Conservation (phyloP, 1,140 invertebrate genomes). For the Saccostrea cuccullata region DNA sequence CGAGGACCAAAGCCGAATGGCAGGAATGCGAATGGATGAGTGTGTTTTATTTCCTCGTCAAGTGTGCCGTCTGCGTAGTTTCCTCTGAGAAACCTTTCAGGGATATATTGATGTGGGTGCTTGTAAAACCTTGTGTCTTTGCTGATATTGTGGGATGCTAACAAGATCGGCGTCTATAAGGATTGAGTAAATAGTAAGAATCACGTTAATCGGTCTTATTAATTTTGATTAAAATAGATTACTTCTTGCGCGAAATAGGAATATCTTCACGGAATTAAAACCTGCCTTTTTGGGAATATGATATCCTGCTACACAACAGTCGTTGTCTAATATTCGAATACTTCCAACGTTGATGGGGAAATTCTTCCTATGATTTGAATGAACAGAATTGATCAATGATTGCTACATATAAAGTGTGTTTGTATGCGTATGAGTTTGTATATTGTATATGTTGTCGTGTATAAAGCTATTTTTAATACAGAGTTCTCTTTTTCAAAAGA, state of each 20-base stretch:
- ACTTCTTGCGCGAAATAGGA: no score
- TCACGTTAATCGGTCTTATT: no score
- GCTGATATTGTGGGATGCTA: constrained; percentile 5
- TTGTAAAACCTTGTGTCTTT: constrained; percentile 18
- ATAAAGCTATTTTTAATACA: no score
- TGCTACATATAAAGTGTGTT: no score
- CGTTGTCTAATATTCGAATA: constrained; percentile 6
- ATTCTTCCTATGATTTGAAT: not conserved
- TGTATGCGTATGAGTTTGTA: no score
- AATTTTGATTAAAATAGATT: no score
- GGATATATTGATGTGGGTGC: constrained; percentile 53
- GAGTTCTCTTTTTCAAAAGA: no score
- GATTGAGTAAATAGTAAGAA: not conserved
- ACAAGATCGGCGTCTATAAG: not conserved
- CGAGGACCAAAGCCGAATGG: constrained; percentile 94
- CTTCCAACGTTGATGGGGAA: constrained; percentile 37
- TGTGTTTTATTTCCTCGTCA: not conserved
- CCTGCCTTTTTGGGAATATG: constrained; percentile 33
- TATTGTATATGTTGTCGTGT: no score
- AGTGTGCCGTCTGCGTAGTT: not conserved
- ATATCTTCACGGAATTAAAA: not conserved
- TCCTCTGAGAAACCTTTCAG: constrained; percentile 60
- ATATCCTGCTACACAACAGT: not conserved
- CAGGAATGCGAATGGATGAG: constrained; percentile 85
- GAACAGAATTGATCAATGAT: no score